Base-by-base conservation (phyloP, 2,888 invertebrate genomes). In the Caenorhabditis sp. region DNA sequence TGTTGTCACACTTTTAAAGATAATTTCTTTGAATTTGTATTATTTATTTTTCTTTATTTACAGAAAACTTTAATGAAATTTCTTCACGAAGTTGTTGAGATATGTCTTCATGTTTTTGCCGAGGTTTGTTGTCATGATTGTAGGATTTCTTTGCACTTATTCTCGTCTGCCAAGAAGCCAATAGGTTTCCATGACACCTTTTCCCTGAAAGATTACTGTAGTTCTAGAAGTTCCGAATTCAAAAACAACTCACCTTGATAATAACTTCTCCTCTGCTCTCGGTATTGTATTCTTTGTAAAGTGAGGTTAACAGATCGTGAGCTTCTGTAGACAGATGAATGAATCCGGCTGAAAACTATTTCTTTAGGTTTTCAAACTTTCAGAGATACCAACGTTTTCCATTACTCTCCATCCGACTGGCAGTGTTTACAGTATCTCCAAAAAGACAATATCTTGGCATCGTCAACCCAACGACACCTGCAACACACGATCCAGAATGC, bases 401-500 rank as follows among this genome's bases (percentile, higher is more conserved):
- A 69, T 87, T 86, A 75, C 87, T 87, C 59, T 89, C 88, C 89
- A 89, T 89, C 26, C 89, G 70, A 49, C 86, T 86, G 2, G 89
- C 89, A 2, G 89, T 89, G 80, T 89, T 88, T 4, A 89, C 89
- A 19, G 88, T 86, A 61, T 89, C 88, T 41, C 88, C 89, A 73
- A 89, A 89, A n/a, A 89, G 82, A 54, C 89, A 89, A 54, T 89
- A 89, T 12, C 89, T 76, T 22, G 89, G 89, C 89, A 89, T 89
- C 31, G 89, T 87, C 22, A 88, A 70, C 2, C 89, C 89, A 8
- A 89, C 89, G 14, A 89, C 89, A 19, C 88, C 89, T 5, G 89
- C 86, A 22, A 89, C 88, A 77, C 87, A 88, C 5, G 89, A 84
- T 44, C 89, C 89, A 3, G 87, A 84, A 63, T 88, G 87, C 64